Percentiles rank a stretch among this genome's conserved stretches.
These are phyloP conservation scores for Plumapathes pennacea DNA, from an alignment of 92 coral and sea anemone species.

Conservation along the genomic window DNA sequence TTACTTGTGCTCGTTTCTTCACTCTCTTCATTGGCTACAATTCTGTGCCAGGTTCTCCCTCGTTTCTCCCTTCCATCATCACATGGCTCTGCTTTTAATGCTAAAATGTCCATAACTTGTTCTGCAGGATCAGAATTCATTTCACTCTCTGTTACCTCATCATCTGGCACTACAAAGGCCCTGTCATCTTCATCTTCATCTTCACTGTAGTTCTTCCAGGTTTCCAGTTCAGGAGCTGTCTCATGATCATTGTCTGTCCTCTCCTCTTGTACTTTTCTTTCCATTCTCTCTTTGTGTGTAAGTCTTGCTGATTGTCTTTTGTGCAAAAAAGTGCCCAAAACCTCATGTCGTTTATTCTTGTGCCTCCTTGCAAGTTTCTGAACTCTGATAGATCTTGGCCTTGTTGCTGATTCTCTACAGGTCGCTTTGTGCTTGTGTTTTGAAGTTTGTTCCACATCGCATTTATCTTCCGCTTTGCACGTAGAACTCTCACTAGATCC, in stretches of 20 bases:
- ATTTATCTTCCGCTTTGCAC: not conserved
- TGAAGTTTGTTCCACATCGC: not conserved
- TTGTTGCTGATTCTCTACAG: conserved; percentile 3
- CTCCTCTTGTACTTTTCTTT: not conserved
- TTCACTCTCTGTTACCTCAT: conserved; percentile 66
- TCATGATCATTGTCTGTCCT: not conserved
- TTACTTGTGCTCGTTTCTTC: conserved; percentile 35
- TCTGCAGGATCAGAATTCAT: conserved; percentile 66
- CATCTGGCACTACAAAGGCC: conserved; percentile 75
- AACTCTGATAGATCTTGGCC: conserved; percentile 45
- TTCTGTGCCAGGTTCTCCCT: conserved; percentile 62
- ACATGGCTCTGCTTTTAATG: conserved; percentile 29
- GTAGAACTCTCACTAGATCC: not conserved
- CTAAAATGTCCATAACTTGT: conserved; percentile 61
- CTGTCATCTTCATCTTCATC: conserved; percentile 78
- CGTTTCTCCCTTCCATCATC: conserved; percentile 11
- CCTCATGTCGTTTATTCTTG: conserved; percentile 18
- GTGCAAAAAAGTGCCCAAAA: conserved; percentile 41
- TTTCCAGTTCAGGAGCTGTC: conserved; percentile 20
- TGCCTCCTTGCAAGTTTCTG: conserved; percentile 32
- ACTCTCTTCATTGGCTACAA: conserved; percentile 60
- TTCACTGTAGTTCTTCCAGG: conserved; percentile 45
- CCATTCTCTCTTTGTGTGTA: conserved; percentile 32
- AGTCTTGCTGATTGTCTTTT: conserved; percentile 44
- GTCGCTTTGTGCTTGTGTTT: not conserved